Evolutionary conservation across 2,797 vertebrate genomes (phyloP).

Genomic region (Pangasius sanitwongsei): DNA sequence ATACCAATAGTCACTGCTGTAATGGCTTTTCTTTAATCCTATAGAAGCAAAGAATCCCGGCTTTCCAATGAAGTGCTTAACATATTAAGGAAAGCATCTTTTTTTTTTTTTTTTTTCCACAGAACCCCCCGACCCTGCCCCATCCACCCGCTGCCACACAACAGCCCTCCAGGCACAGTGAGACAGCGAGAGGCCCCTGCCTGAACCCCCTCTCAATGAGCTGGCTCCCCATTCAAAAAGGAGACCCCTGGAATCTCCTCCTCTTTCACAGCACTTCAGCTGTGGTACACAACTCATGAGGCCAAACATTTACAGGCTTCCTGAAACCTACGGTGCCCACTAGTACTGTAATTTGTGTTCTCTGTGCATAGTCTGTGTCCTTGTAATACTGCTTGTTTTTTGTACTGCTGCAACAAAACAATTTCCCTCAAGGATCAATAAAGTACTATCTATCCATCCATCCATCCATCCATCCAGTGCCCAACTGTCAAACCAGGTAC

Average conservation of each 20-base stretch:
- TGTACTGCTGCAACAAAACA: background rate
- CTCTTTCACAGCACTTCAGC: conserved; percentile 25
- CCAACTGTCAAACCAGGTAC: background rate
- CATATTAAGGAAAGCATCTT: conserved; percentile 24
- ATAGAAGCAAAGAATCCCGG: conserved; percentile 8
- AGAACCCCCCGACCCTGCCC: conserved; percentile 29
- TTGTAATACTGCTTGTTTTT: background rate
- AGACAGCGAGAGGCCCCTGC: conserved; percentile 8
- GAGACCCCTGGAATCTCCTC: conserved; percentile 26
- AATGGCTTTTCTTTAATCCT: conserved; percentile 39
- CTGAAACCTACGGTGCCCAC: background rate
- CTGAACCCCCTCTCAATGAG: conserved; percentile 19
- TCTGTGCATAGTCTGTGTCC: background rate
- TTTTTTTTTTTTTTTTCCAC: conserved; percentile 29
- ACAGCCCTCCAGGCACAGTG: background rate
- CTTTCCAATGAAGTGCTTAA: conserved; percentile 41
- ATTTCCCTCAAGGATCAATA: background rate
- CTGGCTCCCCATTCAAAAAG: conserved; percentile 12
- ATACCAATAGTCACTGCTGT: conserved; percentile 52
- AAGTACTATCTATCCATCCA: background rate
- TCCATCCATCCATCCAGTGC: background rate
- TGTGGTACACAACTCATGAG: conserved; percentile 25
- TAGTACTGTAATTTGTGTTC: background rate
- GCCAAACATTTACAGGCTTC: background rate
- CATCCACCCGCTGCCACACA: background rate